These are phyloP conservation scores for Scarus forsteni DNA, from an alignment of 2,797 vertebrate genomes.

Conservation along the genomic window DNA sequence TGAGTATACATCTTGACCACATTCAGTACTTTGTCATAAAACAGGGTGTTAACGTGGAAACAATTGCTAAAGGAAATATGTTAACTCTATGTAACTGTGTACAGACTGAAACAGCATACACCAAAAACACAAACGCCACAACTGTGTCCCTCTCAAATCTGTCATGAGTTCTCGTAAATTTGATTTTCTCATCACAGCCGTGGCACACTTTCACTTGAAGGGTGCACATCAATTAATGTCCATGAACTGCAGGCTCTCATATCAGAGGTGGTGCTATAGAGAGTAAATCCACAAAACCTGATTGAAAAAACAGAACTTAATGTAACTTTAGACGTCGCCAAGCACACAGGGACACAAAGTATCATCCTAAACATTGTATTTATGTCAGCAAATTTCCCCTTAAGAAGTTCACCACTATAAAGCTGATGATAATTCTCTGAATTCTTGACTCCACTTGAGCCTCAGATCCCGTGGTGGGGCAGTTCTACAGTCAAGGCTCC, in stretches of 20 bases:
- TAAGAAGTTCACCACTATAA: too few species aligned
- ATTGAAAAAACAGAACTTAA: slow-evolving; percentile 42
- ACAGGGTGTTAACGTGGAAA: slow-evolving; percentile 34
- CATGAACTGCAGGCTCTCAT: slow-evolving; percentile 29
- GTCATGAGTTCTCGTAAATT: too few species aligned
- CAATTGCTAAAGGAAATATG: slow-evolving; percentile 37
- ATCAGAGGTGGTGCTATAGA: slow-evolving; percentile 46
- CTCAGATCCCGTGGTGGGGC: too few species aligned
- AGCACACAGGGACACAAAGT: neutral
- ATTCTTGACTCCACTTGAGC: too few species aligned
- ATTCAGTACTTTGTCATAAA: slow-evolving; percentile 4
- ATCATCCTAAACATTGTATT: too few species aligned
- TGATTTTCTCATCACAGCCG: slow-evolving; percentile 14
- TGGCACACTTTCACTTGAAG: slow-evolving; percentile 36
- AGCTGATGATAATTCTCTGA: too few species aligned
- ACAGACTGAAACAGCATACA: slow-evolving; percentile 5
- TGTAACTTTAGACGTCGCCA: slow-evolving; percentile 40
- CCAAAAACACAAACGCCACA: slow-evolving; percentile 34
- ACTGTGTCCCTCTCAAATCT: slow-evolving; percentile 19
- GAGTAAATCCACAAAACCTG: slow-evolving; percentile 43
- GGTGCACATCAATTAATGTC: slow-evolving; percentile 46
- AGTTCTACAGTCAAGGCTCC: too few species aligned
- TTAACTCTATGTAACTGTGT: slow-evolving; percentile 33
- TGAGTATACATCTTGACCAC: neutral
- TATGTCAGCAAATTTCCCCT: too few species aligned